These are phyloP conservation scores for Oreochromis grahami DNA, from an alignment of 2,797 vertebrate genomes.

Conservation along the genomic window DNA sequence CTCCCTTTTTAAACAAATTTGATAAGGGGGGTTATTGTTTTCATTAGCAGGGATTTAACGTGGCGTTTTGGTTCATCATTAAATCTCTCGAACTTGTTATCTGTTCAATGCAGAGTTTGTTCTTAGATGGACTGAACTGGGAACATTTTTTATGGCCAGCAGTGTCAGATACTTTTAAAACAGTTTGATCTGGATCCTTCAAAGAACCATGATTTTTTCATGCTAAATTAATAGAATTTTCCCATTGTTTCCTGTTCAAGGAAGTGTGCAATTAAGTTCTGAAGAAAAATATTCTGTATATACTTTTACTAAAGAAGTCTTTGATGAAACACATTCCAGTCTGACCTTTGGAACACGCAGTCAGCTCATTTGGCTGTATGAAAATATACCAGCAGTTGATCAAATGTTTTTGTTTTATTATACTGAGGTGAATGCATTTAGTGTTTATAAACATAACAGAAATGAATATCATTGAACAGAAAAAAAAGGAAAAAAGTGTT, in stretches of 20 bases:
- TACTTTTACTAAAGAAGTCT: conserved; percentile 14
- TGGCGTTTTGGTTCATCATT: neutral
- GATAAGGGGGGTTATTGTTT: neutral
- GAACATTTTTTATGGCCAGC: neutral
- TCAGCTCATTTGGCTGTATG: neutral
- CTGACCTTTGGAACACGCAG: neutral
- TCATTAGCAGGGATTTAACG: neutral
- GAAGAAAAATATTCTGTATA: neutral
- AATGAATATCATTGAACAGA: neutral
- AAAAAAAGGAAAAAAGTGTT: neutral
- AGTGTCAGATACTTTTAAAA: neutral
- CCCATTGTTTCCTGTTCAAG: neutral
- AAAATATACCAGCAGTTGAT: neutral
- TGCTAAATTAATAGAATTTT: neutral
- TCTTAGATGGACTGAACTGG: neutral
- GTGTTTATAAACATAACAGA: neutral
- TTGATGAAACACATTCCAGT: conserved; percentile 33
- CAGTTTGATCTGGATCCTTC: neutral
- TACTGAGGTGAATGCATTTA: conserved; percentile 2
- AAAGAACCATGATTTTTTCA: neutral
- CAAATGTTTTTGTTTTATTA: neutral
- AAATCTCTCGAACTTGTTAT: neutral
- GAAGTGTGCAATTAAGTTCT: conserved; percentile 16
- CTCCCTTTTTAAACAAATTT: neutral
- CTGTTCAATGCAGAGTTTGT: neutral